These are phyloP conservation scores for Hypercompe scribonia DNA, from an alignment of 2,888 invertebrate species.

Conservation along the genomic window DNA sequence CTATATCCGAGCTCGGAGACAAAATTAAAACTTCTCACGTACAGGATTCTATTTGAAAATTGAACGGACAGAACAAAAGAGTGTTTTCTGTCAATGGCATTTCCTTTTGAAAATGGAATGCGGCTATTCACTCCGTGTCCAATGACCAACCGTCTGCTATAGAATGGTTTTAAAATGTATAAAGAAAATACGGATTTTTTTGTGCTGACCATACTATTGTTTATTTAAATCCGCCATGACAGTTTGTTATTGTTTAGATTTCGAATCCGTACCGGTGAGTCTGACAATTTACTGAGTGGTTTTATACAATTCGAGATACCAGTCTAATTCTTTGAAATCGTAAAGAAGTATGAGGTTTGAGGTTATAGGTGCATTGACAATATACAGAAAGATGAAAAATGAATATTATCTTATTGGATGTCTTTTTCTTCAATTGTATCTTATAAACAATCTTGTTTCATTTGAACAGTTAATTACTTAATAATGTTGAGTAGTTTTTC, in stretches of 20 bases:
- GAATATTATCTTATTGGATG: too few relatives aligned
- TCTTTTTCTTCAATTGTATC: too few relatives aligned
- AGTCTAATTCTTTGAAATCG: neutral
- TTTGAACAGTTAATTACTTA: too few relatives aligned
- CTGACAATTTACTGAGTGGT: constrained; percentile 7
- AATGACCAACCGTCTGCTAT: constrained; percentile 60
- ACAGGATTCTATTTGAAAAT: constrained; percentile 67
- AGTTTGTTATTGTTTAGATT: constrained; percentile 22
- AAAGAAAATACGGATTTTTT: constrained; percentile 56
- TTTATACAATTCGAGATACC: neutral
- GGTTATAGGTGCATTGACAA: neutral
- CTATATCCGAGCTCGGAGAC: constrained; percentile 50
- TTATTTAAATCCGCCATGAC: constrained; percentile 38
- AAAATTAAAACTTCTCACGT: constrained; percentile 63
- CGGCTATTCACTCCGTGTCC: constrained; percentile 66
- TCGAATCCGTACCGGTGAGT: neutral
- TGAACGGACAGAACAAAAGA: constrained; percentile 76
- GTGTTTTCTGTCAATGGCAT: constrained; percentile 79
- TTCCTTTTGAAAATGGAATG: constrained; percentile 79
- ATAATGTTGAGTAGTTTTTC: too few relatives aligned
- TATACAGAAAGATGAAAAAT: too few relatives aligned
- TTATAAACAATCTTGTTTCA: too few relatives aligned
- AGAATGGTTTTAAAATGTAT: constrained; percentile 62
- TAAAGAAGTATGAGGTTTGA: neutral
- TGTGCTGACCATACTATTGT: constrained; percentile 52